phyloP scores from a whole-genome alignment of 2,797 vertebrate species.

The Poeciliopsis infans region DNA sequence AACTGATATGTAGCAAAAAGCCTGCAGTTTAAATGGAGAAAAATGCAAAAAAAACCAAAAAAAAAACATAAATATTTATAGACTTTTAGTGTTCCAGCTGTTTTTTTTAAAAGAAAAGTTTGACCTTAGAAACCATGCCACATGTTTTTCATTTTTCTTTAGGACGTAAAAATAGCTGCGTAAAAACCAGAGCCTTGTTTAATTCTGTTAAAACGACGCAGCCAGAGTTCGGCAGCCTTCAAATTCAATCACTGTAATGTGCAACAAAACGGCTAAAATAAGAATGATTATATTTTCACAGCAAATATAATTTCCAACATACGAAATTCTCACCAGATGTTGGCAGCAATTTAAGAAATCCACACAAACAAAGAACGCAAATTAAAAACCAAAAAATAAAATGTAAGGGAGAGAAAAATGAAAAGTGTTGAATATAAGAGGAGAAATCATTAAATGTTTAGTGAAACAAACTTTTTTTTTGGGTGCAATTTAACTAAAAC shows the following conservation, averaged over 20 bases:
- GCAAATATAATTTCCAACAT: background rate
- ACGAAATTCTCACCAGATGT: background rate
- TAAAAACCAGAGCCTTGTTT: background rate
- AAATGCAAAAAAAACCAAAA: fast-evolving
- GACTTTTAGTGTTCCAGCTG: background rate
- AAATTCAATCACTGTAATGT: background rate
- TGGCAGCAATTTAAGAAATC: background rate
- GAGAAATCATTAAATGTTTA: too few relatives aligned
- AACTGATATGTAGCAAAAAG: background rate
- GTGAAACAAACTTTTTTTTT: too few relatives aligned
- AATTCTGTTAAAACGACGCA: background rate
- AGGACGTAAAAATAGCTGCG: background rate
- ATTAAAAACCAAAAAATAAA: background rate
- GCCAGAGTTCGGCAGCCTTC: background rate
- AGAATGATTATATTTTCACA: background rate
- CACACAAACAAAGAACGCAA: background rate
- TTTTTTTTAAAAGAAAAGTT: background rate
- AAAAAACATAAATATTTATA: background rate
- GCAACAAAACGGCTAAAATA: background rate
- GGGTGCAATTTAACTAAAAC: too few relatives aligned
- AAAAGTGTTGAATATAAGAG: background rate
- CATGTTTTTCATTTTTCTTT: background rate
- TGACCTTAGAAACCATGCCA: background rate
- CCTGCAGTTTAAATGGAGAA: background rate
- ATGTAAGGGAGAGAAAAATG: background rate